phyloP scores from a whole-genome alignment of 2,113 vertebrate species.

The Herpailurus yagouaroundi region DNA sequence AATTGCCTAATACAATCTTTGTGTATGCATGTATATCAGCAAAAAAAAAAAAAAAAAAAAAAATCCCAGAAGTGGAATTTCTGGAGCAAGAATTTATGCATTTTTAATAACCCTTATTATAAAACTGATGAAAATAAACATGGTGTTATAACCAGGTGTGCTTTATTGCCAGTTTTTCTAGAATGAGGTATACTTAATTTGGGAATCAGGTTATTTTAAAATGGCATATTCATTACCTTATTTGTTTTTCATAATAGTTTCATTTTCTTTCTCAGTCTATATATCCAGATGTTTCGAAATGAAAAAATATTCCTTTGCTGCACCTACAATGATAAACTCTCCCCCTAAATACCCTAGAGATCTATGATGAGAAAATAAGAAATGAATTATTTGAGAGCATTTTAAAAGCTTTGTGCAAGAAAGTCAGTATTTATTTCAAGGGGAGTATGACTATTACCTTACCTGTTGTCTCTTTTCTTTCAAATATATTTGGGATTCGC shows the following conservation, averaged over 20 bases:
- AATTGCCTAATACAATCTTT: neutral
- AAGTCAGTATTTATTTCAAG: neutral
- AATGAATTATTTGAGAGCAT: neutral
- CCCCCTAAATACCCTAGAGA: neutral
- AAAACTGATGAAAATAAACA: constrained; percentile 36
- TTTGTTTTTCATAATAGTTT: constrained; percentile 10
- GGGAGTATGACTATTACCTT: neutral
- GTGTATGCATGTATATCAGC: neutral
- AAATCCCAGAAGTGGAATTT: neutral
- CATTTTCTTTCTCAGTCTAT: neutral
- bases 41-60: neutral
- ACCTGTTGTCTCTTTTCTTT: neutral
- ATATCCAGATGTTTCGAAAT: constrained; percentile 4
- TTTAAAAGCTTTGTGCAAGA: neutral
- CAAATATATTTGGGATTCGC: neutral
- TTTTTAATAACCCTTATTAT: constrained; percentile 9
- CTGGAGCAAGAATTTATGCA: neutral
- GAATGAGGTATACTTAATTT: constrained; percentile 3
- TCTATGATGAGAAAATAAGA: neutral
- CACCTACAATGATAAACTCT: neutral
- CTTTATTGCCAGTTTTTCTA: neutral
- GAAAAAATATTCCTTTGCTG: neutral
- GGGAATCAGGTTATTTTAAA: neutral
- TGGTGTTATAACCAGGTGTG: neutral
- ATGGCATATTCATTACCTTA: neutral